Evolutionary conservation across 2,797 vertebrate species (phyloP), one percentile per base, ranked within the genome.

Genomic region (Arctocebus calabarensis): DNA sequence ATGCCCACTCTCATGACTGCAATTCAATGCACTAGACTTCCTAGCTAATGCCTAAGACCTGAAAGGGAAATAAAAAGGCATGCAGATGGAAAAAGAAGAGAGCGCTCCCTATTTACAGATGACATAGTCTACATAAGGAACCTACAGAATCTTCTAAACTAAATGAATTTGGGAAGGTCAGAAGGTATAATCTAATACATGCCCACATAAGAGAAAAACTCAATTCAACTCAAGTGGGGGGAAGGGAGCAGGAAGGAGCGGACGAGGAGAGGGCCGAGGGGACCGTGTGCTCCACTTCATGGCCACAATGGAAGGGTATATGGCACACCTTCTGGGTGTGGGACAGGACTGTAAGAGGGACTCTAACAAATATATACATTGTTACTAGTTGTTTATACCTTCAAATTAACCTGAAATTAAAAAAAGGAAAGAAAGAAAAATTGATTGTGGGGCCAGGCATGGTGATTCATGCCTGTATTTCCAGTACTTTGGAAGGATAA

Each of bases 61-160:
- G 5, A 71, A 75, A 82, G 71, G 16, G 37, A 94, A 93, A 84
- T 32, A 71, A 84, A 88, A 70, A 97, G 32, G 17, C 22, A 86
- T n/a, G 62, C 0, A 59, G 11, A 37, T 4, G 19, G 4, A 52
- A 68, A 92, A 73, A 75, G n/a, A 61, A 93, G 20, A 85, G 89
- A 73, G 2, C 22, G 29, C 23, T 40, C n/a, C 2, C n/a, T 71
- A 71, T 34, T 75, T 70, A 61, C 5, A 52, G 27, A 88, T 57
- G 68, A 81, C 20, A 84, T 1, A 64, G 34, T 37, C 5, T 61
- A 61, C 62, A 37, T 74, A 83, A 77, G 45, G 9, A 75, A 75
- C 77, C n/a, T 71, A 57, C 0, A 70, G 25, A 86, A 87, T n/a
- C 32, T 75, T 40, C 57, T 32, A 59, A 79, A 91, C 32, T 52